phyloP scores from a whole-genome alignment of 2,113 vertebrate species.

The Serinus canaria region DNA sequence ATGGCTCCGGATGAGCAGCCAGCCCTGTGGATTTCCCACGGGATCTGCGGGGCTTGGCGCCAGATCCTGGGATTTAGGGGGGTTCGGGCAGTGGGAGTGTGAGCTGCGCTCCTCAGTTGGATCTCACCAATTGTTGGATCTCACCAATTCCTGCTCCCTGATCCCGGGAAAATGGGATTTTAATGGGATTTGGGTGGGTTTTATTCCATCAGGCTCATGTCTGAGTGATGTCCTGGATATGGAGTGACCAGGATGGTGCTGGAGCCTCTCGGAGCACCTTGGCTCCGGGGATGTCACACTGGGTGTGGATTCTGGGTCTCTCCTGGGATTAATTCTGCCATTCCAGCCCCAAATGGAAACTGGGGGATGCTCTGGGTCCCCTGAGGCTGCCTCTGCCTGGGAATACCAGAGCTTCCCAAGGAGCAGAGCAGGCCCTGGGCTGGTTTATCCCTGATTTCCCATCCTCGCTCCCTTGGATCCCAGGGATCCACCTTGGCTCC shows the following conservation, averaged over 20 bases:
- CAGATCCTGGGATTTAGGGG: background rate
- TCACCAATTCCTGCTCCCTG: accelerated
- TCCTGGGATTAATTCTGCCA: background rate
- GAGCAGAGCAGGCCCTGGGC: accelerated
- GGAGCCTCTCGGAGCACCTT: accelerated
- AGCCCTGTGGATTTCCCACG: accelerated
- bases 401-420: background rate
- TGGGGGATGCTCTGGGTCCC: background rate
- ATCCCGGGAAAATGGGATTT: accelerated
- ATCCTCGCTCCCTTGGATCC: accelerated
- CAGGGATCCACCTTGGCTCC: background rate
- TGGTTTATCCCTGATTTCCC: background rate
- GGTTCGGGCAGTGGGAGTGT: accelerated
- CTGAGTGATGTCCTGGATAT: accelerated
- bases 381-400: background rate
- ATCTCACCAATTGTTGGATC: background rate
- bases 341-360: accelerated
- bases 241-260: accelerated
- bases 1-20: background rate
- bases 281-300: accelerated
- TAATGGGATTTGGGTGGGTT: accelerated
- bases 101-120: background rate
- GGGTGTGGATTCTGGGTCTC: background rate
- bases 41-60: accelerated
- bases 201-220: accelerated